Evolutionary conservation across 2,113 vertebrate genomes (phyloP), one percentile per base, ranked within the genome.

Genomic region (Leptobrachium ailaonicum): DNA sequence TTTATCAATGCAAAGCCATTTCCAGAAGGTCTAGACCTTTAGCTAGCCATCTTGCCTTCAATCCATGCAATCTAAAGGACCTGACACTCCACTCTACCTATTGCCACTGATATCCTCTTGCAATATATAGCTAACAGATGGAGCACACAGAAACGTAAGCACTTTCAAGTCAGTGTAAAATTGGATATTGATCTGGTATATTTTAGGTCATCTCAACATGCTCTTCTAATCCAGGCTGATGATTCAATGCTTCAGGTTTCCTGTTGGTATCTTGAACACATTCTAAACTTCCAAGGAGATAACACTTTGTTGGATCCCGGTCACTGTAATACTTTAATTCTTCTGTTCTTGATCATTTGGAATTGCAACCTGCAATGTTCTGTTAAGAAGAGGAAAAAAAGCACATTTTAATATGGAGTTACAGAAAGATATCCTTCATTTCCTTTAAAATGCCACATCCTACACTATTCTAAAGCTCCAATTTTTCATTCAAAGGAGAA

Each of bases 141-240:
- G 82, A 89, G 10, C 71, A 87, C 75, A 77, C 70, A 12, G 11
- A 75, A 83, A 80, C 75, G 79, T 76, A 81, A 82, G 86, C 84
- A 88, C 90, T 94, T 87, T 87, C 88, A 90, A 82, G 87, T 85
- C 93, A 91, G 87, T 90, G 92, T 90, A 88, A 94, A 94, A 90
- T 86, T 88, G 79, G 73, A 69, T 93, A 95, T 94, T 86, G 94
- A 96, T 92, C 83, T 58, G 81, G 86, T 88, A 87, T 73, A 82
- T 88, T 67, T 86, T 88, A 80, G 73, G 79, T 90, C 92, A 88
- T 87, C 88, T 87, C 88, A 92, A 93, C 91, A 91, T 92, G 90
- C 89, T 81, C 80, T 90, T 92, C 89, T 85, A 84, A 89, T 90
- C 89, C 86, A 32, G 20, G 20, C 20, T 32, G 20, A 32, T 32